Evolutionary conservation across 35 echinoderm and acorn worm genomes (phyloP).

Genomic region (Anneissia japonica): DNA sequence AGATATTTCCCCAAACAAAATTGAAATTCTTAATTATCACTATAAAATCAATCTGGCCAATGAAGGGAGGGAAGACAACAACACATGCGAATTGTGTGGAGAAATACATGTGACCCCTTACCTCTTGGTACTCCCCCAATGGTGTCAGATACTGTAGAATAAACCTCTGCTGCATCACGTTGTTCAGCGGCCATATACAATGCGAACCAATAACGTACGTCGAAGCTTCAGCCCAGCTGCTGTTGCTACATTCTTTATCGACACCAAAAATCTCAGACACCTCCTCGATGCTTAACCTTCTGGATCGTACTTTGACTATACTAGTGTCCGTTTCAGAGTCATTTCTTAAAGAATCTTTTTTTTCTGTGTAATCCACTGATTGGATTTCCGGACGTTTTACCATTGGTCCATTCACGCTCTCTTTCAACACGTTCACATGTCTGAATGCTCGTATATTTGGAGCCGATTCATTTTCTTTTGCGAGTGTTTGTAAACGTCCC

Average conservation of each 20-base stretch:
- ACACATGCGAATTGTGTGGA: too few relatives aligned
- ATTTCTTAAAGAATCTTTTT: neutral
- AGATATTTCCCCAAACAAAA: too few relatives aligned
- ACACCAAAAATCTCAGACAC: neutral
- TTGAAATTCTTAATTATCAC: too few relatives aligned
- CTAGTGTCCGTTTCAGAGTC: neutral
- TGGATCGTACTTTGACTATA: neutral
- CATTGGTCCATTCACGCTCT: neutral
- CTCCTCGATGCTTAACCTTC: neutral
- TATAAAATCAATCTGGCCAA: too few relatives aligned
- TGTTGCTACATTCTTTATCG: conserved; percentile 78
- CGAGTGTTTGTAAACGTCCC: neutral
- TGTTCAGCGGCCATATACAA: conserved; percentile 72
- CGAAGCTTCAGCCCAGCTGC: conserved; percentile 84
- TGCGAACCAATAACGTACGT: conserved; percentile 76
- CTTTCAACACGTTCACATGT: neutral
- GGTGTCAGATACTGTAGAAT: conserved; percentile 96
- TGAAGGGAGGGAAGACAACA: too few relatives aligned
- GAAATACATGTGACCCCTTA: too few relatives aligned
- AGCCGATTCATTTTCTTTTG: neutral
- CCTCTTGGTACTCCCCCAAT: conserved; percentile 96
- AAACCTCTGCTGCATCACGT: conserved; percentile 78
- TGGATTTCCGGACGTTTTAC: neutral
- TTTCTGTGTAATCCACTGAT: neutral
- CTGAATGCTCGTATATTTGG: neutral